Conservation (phyloP, 2,797 vertebrate species). For the Poeciliopsis infans region DNA sequence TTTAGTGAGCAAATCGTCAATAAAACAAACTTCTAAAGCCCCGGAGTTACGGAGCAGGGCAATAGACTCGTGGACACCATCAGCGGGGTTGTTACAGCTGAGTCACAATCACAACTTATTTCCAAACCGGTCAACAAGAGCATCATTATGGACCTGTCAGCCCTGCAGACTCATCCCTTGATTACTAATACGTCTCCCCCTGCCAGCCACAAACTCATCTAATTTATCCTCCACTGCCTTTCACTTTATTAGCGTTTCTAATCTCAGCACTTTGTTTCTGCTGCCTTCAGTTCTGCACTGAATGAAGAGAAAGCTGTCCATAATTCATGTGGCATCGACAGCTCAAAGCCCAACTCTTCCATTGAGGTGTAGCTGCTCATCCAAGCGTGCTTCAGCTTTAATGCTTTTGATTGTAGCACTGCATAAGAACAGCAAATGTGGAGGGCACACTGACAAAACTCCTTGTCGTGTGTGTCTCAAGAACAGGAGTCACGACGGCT, state of each 20-base stretch:
- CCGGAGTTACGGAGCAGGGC: neutral
- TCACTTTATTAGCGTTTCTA: constrained; percentile 7
- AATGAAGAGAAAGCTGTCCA: neutral
- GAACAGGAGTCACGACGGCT: constrained; percentile 19
- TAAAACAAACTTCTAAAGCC: constrained; percentile 2
- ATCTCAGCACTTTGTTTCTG: neutral
- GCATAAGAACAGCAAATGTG: constrained; percentile 13
- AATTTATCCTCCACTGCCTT: neutral
- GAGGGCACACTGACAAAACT: constrained; percentile 1
- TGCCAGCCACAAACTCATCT: neutral
- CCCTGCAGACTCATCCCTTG: neutral
- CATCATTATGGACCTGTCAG: constrained; percentile 6
- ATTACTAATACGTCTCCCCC: constrained; percentile 18
- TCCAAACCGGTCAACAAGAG: constrained; percentile 1
- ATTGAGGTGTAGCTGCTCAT: neutral
- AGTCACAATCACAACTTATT: constrained; percentile 11
- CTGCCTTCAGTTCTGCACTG: neutral
- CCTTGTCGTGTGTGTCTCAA: neutral
- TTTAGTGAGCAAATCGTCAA: neutral
- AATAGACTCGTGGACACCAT: neutral
- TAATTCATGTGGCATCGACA: neutral
- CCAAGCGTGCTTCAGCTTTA: neutral
- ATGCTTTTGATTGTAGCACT: constrained; percentile 6
- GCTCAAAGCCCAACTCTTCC: neutral
- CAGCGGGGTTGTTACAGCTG: constrained; percentile 19